Evolutionary conservation across 2,113 vertebrate species (phyloP).

Genomic region (Larimichthys crocea): DNA sequence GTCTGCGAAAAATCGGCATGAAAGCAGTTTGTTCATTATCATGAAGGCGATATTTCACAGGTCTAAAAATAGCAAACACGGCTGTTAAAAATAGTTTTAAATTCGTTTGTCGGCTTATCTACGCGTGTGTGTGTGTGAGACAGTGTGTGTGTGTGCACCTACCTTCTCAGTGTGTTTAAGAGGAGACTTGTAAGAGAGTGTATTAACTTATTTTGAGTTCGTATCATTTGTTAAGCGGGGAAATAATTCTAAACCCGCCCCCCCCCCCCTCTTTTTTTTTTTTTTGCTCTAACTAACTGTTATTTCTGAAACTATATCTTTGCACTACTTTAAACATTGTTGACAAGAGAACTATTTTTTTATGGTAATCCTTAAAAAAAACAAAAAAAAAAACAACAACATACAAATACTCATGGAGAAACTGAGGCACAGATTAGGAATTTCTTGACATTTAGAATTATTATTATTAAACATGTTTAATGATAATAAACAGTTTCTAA

Average conservation of each 20-base stretch:
- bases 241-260: slow-evolving; percentile 42
- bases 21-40: slow-evolving; percentile 41
- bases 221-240: slow-evolving; percentile 43
- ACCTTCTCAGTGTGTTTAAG: slow-evolving; percentile 46
- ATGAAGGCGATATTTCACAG: slow-evolving; percentile 10
- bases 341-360: slow-evolving; percentile 66
- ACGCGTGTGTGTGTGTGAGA: slow-evolving; percentile 18
- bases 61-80: slow-evolving; percentile 43
- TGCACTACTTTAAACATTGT: slow-evolving; percentile 79
- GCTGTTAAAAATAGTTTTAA: slow-evolving; percentile 8
- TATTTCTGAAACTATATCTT: slow-evolving; percentile 72
- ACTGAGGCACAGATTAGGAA: neutral
- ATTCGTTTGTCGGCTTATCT: slow-evolving; percentile 21
- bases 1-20: slow-evolving; percentile 31
- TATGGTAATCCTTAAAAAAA: slow-evolving; percentile 48
- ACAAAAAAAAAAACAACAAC: neutral
- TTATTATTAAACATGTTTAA: neutral
- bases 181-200: slow-evolving; percentile 49
- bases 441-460: slow-evolving; percentile 2
- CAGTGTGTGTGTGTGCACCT: slow-evolving; percentile 19
- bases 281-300: slow-evolving; percentile 58
- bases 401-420: slow-evolving; percentile 23
- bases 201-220: slow-evolving; percentile 75
- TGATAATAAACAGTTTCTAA: neutral
- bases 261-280: slow-evolving; percentile 10